These are phyloP conservation scores for Syrmaticus mikado DNA, from an alignment of 2,113 vertebrate genomes.

Conservation along the genomic window DNA sequence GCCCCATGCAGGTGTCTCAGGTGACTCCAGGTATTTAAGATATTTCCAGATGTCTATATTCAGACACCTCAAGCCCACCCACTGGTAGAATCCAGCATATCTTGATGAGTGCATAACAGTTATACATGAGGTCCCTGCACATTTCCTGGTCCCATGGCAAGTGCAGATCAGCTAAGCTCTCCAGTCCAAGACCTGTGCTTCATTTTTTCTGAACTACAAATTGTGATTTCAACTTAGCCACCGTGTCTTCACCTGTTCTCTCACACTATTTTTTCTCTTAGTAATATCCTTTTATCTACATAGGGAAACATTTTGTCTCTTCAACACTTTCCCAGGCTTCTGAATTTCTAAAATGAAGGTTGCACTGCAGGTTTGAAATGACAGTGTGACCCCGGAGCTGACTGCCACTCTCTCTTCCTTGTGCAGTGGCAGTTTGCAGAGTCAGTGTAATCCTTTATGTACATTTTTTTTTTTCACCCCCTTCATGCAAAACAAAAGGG, in stretches of 20 bases:
- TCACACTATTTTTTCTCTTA: background rate
- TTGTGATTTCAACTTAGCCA: background rate
- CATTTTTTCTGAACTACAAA: background rate
- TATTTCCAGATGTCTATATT: background rate
- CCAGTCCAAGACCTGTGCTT: background rate
- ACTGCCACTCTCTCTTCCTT: background rate
- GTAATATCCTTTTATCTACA: background rate
- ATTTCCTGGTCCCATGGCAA: background rate
- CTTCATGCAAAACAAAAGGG: slow-evolving; percentile 55
- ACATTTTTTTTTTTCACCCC: background rate
- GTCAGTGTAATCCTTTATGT: slow-evolving; percentile 59
- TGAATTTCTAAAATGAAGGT: background rate
- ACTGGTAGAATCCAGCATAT: background rate
- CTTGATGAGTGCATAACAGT: background rate
- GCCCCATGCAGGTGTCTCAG: background rate
- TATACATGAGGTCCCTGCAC: background rate
- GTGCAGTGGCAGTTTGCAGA: slow-evolving; percentile 47
- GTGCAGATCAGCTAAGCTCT: background rate
- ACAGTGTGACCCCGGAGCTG: background rate
- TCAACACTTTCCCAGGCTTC: background rate
- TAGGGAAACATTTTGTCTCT: background rate
- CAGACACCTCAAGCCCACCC: background rate
- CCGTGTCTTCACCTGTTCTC: background rate
- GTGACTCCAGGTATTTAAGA: background rate
- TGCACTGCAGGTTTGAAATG: background rate